These are phyloP conservation scores for Turritopsis rubra DNA, from an alignment of 30 jellyfish, hydroid and myxozoan species.

Conservation along the genomic window DNA sequence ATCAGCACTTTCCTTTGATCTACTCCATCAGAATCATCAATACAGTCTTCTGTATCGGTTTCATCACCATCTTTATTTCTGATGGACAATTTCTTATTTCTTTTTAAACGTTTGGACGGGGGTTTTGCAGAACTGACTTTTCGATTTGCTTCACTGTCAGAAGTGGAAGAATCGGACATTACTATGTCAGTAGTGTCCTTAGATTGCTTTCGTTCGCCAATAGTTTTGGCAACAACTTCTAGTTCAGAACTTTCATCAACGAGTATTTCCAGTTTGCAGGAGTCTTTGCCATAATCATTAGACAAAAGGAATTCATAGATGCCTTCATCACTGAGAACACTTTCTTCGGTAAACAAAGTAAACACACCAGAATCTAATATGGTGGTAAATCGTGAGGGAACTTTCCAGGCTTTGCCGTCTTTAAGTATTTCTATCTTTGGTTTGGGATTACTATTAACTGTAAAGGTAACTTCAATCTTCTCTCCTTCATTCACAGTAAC, in stretches of 20 bases:
- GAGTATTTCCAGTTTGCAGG: constrained; percentile 80
- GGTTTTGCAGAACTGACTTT: constrained; percentile 8
- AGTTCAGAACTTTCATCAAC: constrained; percentile 49
- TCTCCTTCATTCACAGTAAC: constrained; percentile 67
- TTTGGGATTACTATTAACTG: constrained; percentile 55
- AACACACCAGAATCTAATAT: constrained; percentile 24
- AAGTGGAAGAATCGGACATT: not conserved
- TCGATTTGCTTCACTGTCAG: constrained; percentile 1
- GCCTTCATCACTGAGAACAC: constrained; percentile 66
- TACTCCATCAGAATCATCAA: not conserved
- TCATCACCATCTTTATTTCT: constrained; percentile 14
- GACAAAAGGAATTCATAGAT: constrained; percentile 62
- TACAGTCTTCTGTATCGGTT: constrained; percentile 2
- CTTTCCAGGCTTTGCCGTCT: constrained; percentile 45
- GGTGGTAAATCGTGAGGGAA: constrained; percentile 16
- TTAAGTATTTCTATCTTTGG: constrained; percentile 71
- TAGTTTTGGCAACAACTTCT: constrained; percentile 34
- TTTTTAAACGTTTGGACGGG: constrained; percentile 16
- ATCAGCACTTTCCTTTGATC: not conserved
- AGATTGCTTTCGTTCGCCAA: constrained; percentile 15
- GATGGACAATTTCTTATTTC: not conserved
- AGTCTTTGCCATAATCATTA: constrained; percentile 67
- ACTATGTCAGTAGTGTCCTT: not conserved
- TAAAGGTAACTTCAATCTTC: constrained; percentile 40
- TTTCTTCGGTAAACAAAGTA: constrained; percentile 33